These are phyloP conservation scores for Encarsia formosa DNA, from an alignment of 2,888 invertebrate genomes.

Conservation along the genomic window DNA sequence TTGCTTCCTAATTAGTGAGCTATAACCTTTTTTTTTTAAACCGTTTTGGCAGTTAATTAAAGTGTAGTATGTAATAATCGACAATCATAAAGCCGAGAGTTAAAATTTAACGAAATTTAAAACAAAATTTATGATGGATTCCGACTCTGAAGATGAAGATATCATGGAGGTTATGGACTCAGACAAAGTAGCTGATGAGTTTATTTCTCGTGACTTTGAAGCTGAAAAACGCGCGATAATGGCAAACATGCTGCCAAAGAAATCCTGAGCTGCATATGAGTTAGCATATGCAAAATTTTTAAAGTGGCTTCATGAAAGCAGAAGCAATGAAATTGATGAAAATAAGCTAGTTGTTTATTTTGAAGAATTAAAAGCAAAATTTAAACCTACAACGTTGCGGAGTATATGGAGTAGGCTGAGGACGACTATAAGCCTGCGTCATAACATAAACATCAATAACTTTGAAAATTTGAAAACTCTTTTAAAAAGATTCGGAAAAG, in stretches of 20 bases:
- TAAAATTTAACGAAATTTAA: too few relatives aligned
- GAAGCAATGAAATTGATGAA: conserved; percentile 3
- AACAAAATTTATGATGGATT: too few relatives aligned
- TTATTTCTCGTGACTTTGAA: background rate
- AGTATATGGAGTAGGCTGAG: conserved; percentile 21
- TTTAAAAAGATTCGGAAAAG: conserved; percentile 4
- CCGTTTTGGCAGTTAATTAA: too few relatives aligned
- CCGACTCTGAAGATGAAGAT: too few relatives aligned
- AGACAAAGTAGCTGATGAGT: background rate
- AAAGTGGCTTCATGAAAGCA: conserved; percentile 6
- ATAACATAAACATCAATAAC: conserved; percentile 13
- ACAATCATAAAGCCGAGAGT: too few relatives aligned
- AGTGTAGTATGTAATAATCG: too few relatives aligned
- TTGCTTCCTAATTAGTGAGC: background rate
- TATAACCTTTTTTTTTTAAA: too few relatives aligned
- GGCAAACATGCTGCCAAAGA: conserved; percentile 7
- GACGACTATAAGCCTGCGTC: conserved; percentile 7
- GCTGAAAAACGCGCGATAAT: background rate
- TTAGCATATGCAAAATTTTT: conserved; percentile 8
- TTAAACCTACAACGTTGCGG: conserved; percentile 20
- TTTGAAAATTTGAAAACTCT: conserved; percentile 7
- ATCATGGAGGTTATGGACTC: too few relatives aligned
- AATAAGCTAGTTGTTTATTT: conserved; percentile 20
- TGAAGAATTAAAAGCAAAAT: conserved; percentile 11
- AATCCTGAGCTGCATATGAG: conserved; percentile 11